A percentile compares a stretch with the other conserved stretches of the same genome.
Evolutionary conservation across 2,113 vertebrate genomes (phyloP).

Genomic region (Nyctibius bracteatus): DNA sequence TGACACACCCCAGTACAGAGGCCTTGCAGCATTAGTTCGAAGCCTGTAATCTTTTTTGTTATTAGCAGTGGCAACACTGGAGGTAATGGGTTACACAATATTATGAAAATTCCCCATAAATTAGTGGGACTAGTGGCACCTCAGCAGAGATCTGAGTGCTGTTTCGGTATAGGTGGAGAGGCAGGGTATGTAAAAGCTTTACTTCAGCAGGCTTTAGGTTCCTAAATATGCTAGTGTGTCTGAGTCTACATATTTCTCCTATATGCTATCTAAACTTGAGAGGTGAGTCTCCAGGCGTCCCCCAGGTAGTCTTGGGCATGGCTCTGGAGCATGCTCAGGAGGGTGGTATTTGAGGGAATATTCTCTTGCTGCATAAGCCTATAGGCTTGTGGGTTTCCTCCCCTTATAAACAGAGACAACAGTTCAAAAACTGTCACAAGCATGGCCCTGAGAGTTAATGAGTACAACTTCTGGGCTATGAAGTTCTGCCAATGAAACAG

Average conservation of each 20-base stretch:
- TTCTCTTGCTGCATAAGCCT: not conserved
- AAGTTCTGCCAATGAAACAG: not conserved
- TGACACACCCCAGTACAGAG: not conserved
- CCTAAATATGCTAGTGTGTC: not conserved
- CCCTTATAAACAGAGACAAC: not conserved
- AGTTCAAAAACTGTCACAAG: not conserved
- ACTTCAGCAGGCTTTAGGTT: not conserved
- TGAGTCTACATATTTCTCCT: not conserved
- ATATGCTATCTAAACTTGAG: not conserved
- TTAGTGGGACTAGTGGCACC: not conserved
- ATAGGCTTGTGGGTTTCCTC: not conserved
- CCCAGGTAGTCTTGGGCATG: not conserved
- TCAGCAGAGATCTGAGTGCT: not conserved
- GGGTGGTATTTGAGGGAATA: not conserved
- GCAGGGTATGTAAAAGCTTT: not conserved
- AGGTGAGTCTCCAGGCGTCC: not conserved
- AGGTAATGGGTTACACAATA: not conserved
- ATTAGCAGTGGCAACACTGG: not conserved
- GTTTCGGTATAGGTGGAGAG: not conserved
- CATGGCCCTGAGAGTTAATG: not conserved
- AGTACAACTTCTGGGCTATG: not conserved
- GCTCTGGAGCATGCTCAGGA: not conserved
- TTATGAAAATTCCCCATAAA: not conserved
- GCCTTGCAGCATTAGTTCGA: not conserved
- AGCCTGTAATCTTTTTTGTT: not conserved